phyloP scores from a whole-genome alignment of 2,113 vertebrate genomes.

The Dasyornis broadbenti region DNA sequence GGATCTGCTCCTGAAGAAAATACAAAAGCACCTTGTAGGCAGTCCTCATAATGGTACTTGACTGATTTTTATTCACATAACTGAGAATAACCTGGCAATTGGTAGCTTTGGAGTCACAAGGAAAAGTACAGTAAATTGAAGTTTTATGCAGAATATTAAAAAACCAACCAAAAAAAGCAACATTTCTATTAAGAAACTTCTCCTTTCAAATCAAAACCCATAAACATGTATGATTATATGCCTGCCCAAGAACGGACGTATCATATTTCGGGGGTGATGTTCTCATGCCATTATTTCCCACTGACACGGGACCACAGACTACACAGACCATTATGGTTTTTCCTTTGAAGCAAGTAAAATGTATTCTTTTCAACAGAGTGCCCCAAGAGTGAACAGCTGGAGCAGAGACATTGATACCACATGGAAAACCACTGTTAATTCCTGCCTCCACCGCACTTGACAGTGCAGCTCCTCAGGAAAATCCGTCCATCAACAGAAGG shows the following conservation, averaged over 20 bases:
- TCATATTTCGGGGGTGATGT: background rate
- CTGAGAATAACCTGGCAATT: conserved; percentile 14
- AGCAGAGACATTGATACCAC: background rate
- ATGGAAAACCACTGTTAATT: background rate
- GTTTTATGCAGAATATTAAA: background rate
- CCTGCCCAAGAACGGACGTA: background rate
- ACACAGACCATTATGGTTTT: background rate
- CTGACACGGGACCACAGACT: background rate
- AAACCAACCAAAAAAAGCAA: background rate
- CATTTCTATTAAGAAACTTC: background rate
- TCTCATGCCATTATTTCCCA: background rate
- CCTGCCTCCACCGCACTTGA: background rate
- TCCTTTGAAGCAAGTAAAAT: background rate
- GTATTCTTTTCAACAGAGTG: background rate
- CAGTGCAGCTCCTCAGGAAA: background rate
- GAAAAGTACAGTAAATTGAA: background rate
- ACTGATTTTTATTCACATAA: conserved; percentile 28
- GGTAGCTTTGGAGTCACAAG: background rate
- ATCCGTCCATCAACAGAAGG: background rate
- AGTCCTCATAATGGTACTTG: background rate
- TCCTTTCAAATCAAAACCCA: background rate
- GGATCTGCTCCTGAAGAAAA: background rate
- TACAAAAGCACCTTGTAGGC: background rate
- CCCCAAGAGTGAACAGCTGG: background rate
- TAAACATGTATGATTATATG: background rate